Percentiles rank a stretch among this genome's conserved stretches.
Evolutionary conservation across 2,113 vertebrate species (phyloP).

Genomic region (Corythoichthys intestinalis): DNA sequence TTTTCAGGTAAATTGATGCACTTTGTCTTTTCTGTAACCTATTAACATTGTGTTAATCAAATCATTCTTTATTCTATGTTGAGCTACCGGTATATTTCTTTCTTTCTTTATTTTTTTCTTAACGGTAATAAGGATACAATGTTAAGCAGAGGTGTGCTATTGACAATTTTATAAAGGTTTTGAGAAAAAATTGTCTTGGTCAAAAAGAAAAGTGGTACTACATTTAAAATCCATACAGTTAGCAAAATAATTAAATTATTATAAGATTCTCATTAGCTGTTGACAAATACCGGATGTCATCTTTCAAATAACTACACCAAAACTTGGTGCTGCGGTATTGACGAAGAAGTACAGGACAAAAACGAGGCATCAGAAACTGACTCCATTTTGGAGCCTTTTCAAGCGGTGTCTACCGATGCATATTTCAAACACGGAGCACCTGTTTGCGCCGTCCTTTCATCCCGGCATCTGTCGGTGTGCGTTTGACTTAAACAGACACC

Average conservation of each 20-base stretch:
- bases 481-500: constrained; percentile 68
- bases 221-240: too few relatives aligned
- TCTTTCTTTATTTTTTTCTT: too few relatives aligned
- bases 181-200: too few relatives aligned
- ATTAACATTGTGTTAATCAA: too few relatives aligned
- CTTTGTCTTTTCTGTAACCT: too few relatives aligned
- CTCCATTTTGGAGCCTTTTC: constrained; percentile 25
- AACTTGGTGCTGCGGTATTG: neutral
- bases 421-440: constrained; percentile 62
- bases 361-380: constrained; percentile 17
- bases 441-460: constrained; percentile 60
- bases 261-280: neutral
- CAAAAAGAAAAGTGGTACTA: too few relatives aligned
- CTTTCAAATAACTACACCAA: neutral
- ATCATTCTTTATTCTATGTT: too few relatives aligned
- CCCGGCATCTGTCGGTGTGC: constrained; percentile 53
- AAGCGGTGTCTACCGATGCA: constrained; percentile 26
- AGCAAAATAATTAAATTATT: neutral
- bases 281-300: neutral
- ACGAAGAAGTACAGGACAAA: constrained; percentile 7
- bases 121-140: too few relatives aligned
- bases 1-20: too few relatives aligned
- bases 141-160: too few relatives aligned
- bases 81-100: too few relatives aligned
- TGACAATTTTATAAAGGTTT: too few relatives aligned